Evolutionary conservation across 2,888 invertebrate species (phyloP), one percentile per base, ranked within the genome.

Genomic region (Agrotis exclamationis): DNA sequence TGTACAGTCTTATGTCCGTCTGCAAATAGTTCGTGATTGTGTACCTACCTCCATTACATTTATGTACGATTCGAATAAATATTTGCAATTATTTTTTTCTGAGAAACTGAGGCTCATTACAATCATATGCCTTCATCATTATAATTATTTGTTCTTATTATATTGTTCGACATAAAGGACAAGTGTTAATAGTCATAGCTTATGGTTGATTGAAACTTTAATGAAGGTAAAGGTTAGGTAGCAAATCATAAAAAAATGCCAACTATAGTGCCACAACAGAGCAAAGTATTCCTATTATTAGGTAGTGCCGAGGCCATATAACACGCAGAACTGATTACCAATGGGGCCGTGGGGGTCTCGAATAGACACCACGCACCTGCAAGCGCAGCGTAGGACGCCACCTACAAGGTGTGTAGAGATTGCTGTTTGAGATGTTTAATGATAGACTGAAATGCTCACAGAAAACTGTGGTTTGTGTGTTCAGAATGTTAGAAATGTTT

Each of bases 41-140:
- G 65, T 68, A 65, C 67, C 22, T 68, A 65, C 67, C 22, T 45
- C 28, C 47, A 68, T 65, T 72, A 77, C 62, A 76, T 7, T 7
- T 58, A 63, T 79, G 67, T 82, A 67, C 28, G 53, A 22, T 67
- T 44, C 5, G 45, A 67, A 58, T 58, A 75, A 75, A 84, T 79
- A 84, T 84, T 82, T 63, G 59, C 68, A 70, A 70, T 73, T 68
- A 62, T 78, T 20, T 84, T 84, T 75, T 73, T 60, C 79, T 47
- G 58, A 59, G 68, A 73, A 82, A 67, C 56, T 58, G 28, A 5
- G 28, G 65, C 58, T 73, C 65, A 68, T 65, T 68, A 81, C 39
- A 39, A 7, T 5, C 70, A 72, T 58, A 81, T 64, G 24, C 56
- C 59, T 57, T 14, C 53, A 54, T 73, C 48, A 58, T 68, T 75